These are phyloP conservation scores for Adelognathus sp. DNA, from an alignment of 2,888 invertebrate genomes.

Conservation along the genomic window DNA sequence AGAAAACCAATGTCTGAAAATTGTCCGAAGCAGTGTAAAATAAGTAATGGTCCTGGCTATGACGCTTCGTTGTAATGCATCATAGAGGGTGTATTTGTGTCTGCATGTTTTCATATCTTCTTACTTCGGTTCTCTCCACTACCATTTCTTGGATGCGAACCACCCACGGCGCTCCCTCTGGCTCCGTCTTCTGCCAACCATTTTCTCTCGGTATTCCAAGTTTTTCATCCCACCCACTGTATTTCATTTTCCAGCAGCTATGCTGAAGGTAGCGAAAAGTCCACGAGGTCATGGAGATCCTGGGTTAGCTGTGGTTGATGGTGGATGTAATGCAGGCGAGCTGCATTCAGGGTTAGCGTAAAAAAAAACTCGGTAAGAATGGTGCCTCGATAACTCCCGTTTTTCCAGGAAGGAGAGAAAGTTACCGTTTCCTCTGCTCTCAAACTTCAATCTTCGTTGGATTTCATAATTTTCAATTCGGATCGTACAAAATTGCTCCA, in stretches of 20 bases:
- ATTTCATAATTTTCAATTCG: slow-evolving; percentile 29
- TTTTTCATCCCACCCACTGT: slow-evolving; percentile 70
- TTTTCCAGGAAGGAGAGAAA: slow-evolving; percentile 2
- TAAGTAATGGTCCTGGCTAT: no score
- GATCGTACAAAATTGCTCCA: not conserved
- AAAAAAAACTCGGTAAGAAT: not conserved
- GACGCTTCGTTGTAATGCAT: not conserved
- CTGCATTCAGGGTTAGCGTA: not conserved
- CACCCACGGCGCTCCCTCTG: not conserved
- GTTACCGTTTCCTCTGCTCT: not conserved
- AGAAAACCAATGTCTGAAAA: no score
- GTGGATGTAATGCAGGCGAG: slow-evolving; percentile 15
- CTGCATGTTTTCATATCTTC: slow-evolving; percentile 62
- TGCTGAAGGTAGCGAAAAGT: slow-evolving; percentile 30
- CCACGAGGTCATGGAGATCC: not conserved
- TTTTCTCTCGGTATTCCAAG: slow-evolving; percentile 64
- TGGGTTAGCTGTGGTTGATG: slow-evolving; percentile 27
- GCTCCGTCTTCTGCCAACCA: slow-evolving; percentile 44
- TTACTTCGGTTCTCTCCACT: slow-evolving; percentile 52
- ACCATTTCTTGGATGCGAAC: not conserved
- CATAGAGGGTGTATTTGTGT: not conserved
- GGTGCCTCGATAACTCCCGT: slow-evolving; percentile 49
- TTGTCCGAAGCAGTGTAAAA: no score
- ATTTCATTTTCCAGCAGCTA: slow-evolving; percentile 66
- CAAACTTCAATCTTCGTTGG: not conserved